Percentiles rank a stretch among this genome's conserved stretches.
phyloP scores from a whole-genome alignment of 2,888 invertebrate genomes.

The Agapostemon virescens region DNA sequence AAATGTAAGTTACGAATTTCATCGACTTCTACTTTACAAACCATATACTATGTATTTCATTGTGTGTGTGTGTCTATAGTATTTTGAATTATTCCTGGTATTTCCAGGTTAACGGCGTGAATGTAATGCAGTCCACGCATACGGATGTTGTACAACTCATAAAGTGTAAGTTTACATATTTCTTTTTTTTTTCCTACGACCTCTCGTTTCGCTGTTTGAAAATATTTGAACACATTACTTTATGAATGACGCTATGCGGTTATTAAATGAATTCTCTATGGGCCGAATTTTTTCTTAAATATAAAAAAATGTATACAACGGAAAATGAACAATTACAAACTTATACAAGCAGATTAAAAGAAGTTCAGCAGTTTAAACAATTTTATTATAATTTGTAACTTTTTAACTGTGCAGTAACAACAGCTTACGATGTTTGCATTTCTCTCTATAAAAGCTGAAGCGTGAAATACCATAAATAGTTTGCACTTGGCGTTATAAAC shows the following conservation, averaged over 20 bases:
- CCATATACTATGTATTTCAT: not conserved
- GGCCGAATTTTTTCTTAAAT: too few species aligned
- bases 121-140: slow-evolving; percentile 95
- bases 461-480: too few species aligned
- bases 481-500: too few species aligned
- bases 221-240: slow-evolving; percentile 1
- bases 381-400: too few species aligned
- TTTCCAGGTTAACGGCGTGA: slow-evolving; percentile 92
- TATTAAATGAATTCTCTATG: slow-evolving; percentile 2
- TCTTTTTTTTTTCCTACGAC: slow-evolving; percentile 55
- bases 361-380: too few species aligned
- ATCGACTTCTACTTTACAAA: slow-evolving; percentile 3
- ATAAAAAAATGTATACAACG: too few species aligned
- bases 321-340: too few species aligned
- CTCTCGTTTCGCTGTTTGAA: slow-evolving; percentile 32
- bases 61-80: slow-evolving; percentile 10
- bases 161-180: slow-evolving; percentile 86
- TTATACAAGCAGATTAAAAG: too few species aligned
- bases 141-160: slow-evolving; percentile 97
- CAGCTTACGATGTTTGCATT: too few species aligned
- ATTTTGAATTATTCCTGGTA: slow-evolving; percentile 45
- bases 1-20: not conserved
- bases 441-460: too few species aligned
- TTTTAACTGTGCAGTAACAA: too few species aligned
- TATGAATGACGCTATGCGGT: not conserved